These are phyloP conservation scores for Aphelocoma coerulescens DNA, from an alignment of 2,113 vertebrate genomes.

Conservation along the genomic window DNA sequence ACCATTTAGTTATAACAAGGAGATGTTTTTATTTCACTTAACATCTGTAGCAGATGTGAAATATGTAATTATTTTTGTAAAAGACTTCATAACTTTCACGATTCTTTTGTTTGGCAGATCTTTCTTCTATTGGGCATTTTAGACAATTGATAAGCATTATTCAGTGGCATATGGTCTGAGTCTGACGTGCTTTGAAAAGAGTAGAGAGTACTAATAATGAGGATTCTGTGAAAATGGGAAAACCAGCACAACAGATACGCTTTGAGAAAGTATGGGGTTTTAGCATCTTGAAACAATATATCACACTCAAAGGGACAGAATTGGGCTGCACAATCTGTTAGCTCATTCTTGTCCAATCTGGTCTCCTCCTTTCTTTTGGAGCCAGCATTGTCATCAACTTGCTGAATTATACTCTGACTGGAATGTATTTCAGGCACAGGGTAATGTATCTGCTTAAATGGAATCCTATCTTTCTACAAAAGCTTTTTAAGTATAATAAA, in stretches of 20 bases:
- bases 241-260: constrained; percentile 80
- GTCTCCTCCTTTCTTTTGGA: constrained; percentile 83
- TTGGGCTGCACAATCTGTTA: constrained; percentile 82
- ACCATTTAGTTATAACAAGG: constrained; percentile 66
- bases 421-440: constrained; percentile 80
- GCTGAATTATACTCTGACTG: constrained; percentile 84
- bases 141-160: constrained; percentile 79
- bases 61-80: constrained; percentile 71
- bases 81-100: constrained; percentile 70
- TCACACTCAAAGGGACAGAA: constrained; percentile 83
- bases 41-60: constrained; percentile 75
- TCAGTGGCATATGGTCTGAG: constrained; percentile 83
- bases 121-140: constrained; percentile 73
- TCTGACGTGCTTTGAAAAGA: constrained; percentile 84
- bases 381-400: constrained; percentile 82
- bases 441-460: constrained; percentile 84
- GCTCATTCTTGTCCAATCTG: constrained; percentile 86
- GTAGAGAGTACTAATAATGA: constrained; percentile 82
- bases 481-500: constrained; percentile 81
- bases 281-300: constrained; percentile 86
- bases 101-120: constrained; percentile 69
- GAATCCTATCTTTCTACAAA: constrained; percentile 82
- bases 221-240: constrained; percentile 81
- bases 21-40: constrained; percentile 73
- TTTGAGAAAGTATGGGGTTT: constrained; percentile 79